A percentile compares a stretch with the other conserved stretches of the same genome.
Conservation (phyloP, 2,888 invertebrate genomes). For the Ophion ventricosus region DNA sequence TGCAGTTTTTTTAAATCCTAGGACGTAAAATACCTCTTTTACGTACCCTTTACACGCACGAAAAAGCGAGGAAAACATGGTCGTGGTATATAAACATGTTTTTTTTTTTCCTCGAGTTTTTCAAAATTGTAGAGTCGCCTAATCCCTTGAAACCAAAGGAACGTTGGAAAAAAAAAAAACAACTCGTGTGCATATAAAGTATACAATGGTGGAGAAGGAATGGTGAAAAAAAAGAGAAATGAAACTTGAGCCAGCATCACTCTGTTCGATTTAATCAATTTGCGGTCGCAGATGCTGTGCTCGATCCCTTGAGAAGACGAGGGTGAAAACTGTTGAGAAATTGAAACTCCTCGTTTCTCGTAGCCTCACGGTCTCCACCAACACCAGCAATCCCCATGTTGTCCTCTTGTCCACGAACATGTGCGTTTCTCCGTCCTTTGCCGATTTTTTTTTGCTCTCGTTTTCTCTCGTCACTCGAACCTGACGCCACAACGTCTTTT, state of each 20-base stretch:
- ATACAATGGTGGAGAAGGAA: neutral
- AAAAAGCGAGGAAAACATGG: too few relatives aligned
- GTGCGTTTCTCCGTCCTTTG: constrained; percentile 20
- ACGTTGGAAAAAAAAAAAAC: neutral
- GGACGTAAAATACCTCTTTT: too few relatives aligned
- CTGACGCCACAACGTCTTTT: constrained; percentile 17
- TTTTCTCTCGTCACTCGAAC: constrained; percentile 39
- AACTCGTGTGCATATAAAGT: neutral
- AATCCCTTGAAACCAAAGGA: too few relatives aligned
- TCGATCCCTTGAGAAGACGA: constrained; percentile 33
- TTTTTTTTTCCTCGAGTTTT: too few relatives aligned
- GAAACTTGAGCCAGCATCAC: constrained; percentile 18
- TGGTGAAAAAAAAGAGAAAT: constrained; percentile 4
- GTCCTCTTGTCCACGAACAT: constrained; percentile 3
- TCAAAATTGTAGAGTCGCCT: neutral
- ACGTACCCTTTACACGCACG: too few relatives aligned
- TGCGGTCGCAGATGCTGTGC: constrained; percentile 40
- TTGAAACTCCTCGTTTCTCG: constrained; percentile 45
- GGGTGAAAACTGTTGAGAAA: constrained; percentile 52
- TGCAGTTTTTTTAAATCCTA: too few relatives aligned
- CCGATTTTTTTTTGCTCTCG: constrained; percentile 17
- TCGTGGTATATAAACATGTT: too few relatives aligned
- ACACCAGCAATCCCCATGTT: constrained; percentile 8
- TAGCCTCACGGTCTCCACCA: constrained; percentile 12
- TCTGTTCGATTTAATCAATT: constrained; percentile 57